Evolutionary conservation across 2,113 vertebrate genomes (phyloP), one percentile per base, ranked within the genome.

Genomic region (Aphyosemion australe): DNA sequence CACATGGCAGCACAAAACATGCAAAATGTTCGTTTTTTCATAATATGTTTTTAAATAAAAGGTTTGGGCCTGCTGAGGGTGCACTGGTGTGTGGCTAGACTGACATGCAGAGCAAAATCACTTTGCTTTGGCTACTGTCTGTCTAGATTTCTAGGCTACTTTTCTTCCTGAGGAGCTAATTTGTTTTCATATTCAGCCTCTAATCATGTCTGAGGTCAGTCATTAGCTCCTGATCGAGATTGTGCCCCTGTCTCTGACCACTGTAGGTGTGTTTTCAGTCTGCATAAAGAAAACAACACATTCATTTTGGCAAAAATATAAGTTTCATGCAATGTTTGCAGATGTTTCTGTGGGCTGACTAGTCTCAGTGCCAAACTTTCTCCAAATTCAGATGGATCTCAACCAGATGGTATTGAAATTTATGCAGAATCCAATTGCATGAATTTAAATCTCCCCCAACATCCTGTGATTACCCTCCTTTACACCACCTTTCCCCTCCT

Each of bases 221-320:
- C 52, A 1, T 46, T 34, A 47, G 63, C 56, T 60, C 54, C 46
- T 61, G 62, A 69, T 76, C 53, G 37, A 62, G 48, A 62, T 65
- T 59, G 9, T 9, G 47, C 20, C 50, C 13, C 20, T 37, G 34
- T 45, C 60, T 70, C 42, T 41, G 61, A 34, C 2, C 51, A 66
- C 3, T 6, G 42, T 20, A 41, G 3, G 16, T 52, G 34, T 42
- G n/a, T 42, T 57, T 57, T 57, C 5, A 61, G 18, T 68, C 59
- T 54, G 32, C 21, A 70, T 57, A 14, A 69, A 63, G 51, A 32
- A 76, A 82, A 50, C 45, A 72, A 59, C 78, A 78, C 65, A 46
- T 12, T 64, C 49, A 63, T 82, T 76, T 69, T 47, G 73, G 75
- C 72, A 65, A 68, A 76, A 72, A 63, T 13, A 4, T 42, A 13